Percentiles rank a stretch among this genome's conserved stretches.
These are phyloP conservation scores for Trematocara stigmaticum DNA, from an alignment of 2,113 vertebrate genomes.

Conservation along the genomic window DNA sequence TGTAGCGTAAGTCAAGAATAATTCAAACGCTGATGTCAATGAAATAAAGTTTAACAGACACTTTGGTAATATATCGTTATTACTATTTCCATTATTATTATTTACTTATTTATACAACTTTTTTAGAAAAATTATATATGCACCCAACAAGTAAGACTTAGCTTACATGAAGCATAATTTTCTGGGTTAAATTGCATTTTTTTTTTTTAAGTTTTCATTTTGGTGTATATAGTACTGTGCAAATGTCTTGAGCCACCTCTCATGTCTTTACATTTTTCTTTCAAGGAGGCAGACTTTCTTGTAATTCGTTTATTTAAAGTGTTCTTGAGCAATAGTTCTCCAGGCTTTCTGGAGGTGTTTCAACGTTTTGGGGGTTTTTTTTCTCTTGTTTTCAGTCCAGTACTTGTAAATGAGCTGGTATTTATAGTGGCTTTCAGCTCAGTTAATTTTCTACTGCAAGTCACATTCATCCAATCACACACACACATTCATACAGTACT, in stretches of 20 bases:
- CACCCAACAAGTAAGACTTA: neutral
- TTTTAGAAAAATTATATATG: neutral
- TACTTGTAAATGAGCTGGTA: neutral
- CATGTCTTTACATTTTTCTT: neutral
- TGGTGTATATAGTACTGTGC: neutral
- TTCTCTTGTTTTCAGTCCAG: neutral
- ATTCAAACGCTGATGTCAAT: neutral
- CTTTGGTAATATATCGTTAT: neutral
- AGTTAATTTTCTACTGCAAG: neutral
- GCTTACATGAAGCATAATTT: neutral
- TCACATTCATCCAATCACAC: neutral
- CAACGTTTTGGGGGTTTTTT: accelerated
- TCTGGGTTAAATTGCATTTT: neutral
- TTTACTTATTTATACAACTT: neutral
- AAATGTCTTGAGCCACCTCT: neutral
- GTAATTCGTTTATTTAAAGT: accelerated
- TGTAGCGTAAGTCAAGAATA: neutral
- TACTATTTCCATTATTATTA: neutral
- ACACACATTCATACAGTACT: neutral
- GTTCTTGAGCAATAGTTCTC: neutral
- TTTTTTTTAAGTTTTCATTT: neutral
- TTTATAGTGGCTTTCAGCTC: neutral
- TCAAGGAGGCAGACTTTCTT: neutral
- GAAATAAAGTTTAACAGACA: neutral
- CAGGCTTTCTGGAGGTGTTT: neutral